Evolutionary conservation across 92 coral and sea anemone species (phyloP), one percentile per base, ranked within the genome.

Genomic region (Ricordea florida): DNA sequence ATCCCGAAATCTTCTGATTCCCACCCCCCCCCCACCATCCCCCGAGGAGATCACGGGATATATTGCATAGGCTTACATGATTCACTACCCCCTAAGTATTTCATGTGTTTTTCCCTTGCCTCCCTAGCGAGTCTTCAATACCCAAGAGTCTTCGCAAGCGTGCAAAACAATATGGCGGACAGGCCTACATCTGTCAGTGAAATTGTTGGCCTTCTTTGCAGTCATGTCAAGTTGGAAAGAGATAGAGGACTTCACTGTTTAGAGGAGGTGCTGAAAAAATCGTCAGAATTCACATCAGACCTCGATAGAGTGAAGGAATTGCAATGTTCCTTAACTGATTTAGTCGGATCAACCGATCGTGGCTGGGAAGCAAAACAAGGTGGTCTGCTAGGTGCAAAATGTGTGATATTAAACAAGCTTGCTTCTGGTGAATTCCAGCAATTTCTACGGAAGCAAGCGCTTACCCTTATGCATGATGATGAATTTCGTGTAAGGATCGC

Each of bases 401-500:
- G 84, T 35, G 63, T 92, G 8, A 72, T 92, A 45, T 53, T 85
- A 43, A 65, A 75, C 27, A 74, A 74, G n/a, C 85, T 86, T 45
- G 87, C 81, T 11, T 73, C 78, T 57, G 97, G 76, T 1, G 66
- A 32, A 21, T 94, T 94, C 47, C 67, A 72, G 11, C 93, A 94
- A 44, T 43, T 55, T 21, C 57, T 81, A 34, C 74, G 89, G 68
- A 56, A 69, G 38, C 49, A 52, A 45, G 89, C 98, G 1, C 56
- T 94, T 27, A 35, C 41, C 61, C 68, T 92, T 52, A 89, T 87
- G 76, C 98, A 94, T 48, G 96, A 94, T 72, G 97, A 83, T 5
- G 98, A 94, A 57, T 89, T 89, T 30, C 84, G 98, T 32, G 98
- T 92, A 29, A 85, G 98, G 57, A 81, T 86, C 32, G 93, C 97